Evolutionary conservation across 2,888 invertebrate genomes (phyloP).

Genomic region (Meteorus colon): DNA sequence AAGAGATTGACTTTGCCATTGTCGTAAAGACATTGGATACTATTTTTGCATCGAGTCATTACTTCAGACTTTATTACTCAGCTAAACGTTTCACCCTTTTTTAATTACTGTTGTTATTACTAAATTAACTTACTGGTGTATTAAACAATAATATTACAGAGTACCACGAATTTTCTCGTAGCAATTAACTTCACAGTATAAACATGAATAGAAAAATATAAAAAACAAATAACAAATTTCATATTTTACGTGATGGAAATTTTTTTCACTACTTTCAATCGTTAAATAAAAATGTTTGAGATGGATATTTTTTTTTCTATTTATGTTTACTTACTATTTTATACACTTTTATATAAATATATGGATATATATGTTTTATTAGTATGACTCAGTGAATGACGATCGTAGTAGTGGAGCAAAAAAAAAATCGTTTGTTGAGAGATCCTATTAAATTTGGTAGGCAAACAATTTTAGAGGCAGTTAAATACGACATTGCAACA

Average conservation of each 20-base stretch:
- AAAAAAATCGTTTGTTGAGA: conserved; percentile 33
- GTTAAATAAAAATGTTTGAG: not conserved
- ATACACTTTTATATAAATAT: not conserved
- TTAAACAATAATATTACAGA: conserved; percentile 29
- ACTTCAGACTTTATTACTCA: conserved; percentile 65
- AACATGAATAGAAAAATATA: not conserved
- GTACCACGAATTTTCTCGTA: conserved; percentile 25
- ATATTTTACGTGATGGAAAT: not conserved
- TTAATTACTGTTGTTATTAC: conserved; percentile 47
- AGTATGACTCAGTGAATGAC: conserved; percentile 27
- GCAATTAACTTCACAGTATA: conserved; percentile 7
- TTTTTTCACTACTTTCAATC: not conserved
- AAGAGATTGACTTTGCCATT: conserved; percentile 29
- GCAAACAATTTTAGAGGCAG: conserved; percentile 69
- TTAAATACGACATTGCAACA: conserved; percentile 60
- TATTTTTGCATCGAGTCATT: conserved; percentile 71
- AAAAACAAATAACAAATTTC: conserved; percentile 3
- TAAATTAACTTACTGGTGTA: conserved; percentile 44
- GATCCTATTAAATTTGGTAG: conserved; percentile 59
- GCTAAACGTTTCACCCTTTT: conserved; percentile 60
- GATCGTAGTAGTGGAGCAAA: conserved; percentile 13
- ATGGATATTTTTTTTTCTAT: not conserved
- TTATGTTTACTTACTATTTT: not conserved
- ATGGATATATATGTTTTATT: conserved; percentile 10
- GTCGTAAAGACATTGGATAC: conserved; percentile 64